Evolutionary conservation across 2,888 invertebrate species (phyloP).

Genomic region (Nephrotoma appendiculata): DNA sequence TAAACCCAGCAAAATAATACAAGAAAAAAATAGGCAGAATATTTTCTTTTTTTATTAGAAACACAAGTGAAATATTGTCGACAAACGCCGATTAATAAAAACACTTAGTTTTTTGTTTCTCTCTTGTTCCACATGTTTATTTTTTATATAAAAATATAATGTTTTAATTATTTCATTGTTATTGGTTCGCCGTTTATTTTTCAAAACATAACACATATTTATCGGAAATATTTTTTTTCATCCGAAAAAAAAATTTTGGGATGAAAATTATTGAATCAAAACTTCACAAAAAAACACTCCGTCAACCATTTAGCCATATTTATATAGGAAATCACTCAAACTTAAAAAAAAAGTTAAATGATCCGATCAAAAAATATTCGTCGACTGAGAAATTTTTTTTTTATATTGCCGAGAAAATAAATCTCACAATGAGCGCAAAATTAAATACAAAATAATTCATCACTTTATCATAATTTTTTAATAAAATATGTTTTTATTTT

Average conservation of each 20-base stretch:
- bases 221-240: not conserved
- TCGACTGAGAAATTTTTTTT: conserved; percentile 6
- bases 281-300: conserved; percentile 4
- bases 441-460: conserved; percentile 11
- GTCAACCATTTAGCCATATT: conserved; percentile 5
- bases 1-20: not conserved
- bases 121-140: conserved; percentile 7
- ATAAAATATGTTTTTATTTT: conserved; percentile 6
- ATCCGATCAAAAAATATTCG: conserved; percentile 19
- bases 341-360: conserved; percentile 9
- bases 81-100: not conserved
- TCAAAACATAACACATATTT: conserved; percentile 10
- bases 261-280: not conserved
- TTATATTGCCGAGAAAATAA: conserved; percentile 6
- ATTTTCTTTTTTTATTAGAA: not conserved
- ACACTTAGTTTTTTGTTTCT: conserved; percentile 2
- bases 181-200: conserved; percentile 9
- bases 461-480: conserved; percentile 9
- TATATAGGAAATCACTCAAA: conserved; percentile 4
- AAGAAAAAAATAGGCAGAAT: not conserved
- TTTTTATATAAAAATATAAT: conserved; percentile 6
- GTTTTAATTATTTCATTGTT: conserved; percentile 5
- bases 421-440: conserved; percentile 13
- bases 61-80: not conserved
- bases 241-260: not conserved